Base-by-base conservation (phyloP, 2,888 invertebrate genomes). In the Phaonia tiefii region DNA sequence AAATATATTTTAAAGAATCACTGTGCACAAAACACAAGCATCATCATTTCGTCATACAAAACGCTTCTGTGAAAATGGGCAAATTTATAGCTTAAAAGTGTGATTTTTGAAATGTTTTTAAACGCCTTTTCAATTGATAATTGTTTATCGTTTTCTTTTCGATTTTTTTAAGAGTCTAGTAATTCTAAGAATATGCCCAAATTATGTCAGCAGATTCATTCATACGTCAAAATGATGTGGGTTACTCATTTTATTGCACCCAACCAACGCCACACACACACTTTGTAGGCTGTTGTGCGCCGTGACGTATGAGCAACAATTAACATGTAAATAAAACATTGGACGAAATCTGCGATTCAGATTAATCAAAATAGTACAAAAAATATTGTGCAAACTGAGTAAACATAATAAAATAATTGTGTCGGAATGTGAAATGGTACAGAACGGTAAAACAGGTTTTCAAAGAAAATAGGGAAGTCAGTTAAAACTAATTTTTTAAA, bases 261-360 rank as follows among this genome's bases (percentile, higher is more conserved):
- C 8, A 31, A n/a, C n/a, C n/a, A n/a, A n/a, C n/a, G n/a, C n/a
- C n/a, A n/a, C n/a, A n/a, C n/a, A n/a, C n/a, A n/a, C n/a, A n/a
- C n/a, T 15, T 26, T 20, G 8, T 31, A 39, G 2, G 39, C 22
- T 22, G 37, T 58, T 54, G 54, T 65, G 20, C 42, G 39, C 20
- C 37, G 17, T 75, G 77, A 73, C 72, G 77, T 77, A 51, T 63
- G 22, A 60, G 67, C n/a, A 17, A 63, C 54, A 71, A 60, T 79
- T 65, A 67, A 65, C 73, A 66, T 39, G 67, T 67, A 15, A 49
- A 67, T 67, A 75, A 26, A 49, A 66, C 2, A 22, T 44, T 58
- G 15, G 17, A 15, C n/a, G 5, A 15, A 46, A 15, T 49, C 20
- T 49, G 20, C 15, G n/a, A n/a, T n/a, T n/a, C n/a, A n/a, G n/a